A percentile compares a stretch with the other conserved stretches of the same genome.
These are phyloP conservation scores for Kobus ellipsiprymnus DNA, from an alignment of 2,113 vertebrate genomes.

Conservation along the genomic window DNA sequence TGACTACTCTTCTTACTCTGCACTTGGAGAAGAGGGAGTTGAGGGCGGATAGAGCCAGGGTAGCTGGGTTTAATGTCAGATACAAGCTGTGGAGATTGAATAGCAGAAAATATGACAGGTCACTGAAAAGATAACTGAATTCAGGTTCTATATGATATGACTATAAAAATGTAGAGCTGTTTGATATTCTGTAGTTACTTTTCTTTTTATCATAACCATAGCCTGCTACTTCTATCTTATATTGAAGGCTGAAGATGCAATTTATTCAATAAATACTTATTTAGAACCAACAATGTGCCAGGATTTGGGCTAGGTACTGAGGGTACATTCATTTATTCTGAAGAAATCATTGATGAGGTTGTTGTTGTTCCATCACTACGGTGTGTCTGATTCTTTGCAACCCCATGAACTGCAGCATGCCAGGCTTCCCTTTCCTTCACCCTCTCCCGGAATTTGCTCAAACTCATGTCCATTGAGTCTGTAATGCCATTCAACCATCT, in stretches of 20 bases:
- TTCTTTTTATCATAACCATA: not conserved
- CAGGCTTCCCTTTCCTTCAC: not conserved
- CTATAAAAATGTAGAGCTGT: not conserved
- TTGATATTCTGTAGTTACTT: not conserved
- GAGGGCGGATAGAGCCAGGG: too few relatives aligned
- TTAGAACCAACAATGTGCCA: not conserved
- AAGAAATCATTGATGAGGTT: not conserved
- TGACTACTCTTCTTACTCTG: not conserved
- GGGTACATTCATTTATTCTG: not conserved
- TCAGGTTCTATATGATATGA: not conserved
- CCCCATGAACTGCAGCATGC: not conserved
- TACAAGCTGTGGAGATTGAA: not conserved
- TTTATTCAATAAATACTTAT: constrained; percentile 7
- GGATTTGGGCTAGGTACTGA: not conserved
- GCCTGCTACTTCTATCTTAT: not conserved
- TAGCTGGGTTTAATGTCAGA: not conserved
- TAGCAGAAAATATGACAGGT: not conserved
- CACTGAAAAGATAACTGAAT: not conserved
- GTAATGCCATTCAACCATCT: not conserved
- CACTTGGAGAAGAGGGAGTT: not conserved
- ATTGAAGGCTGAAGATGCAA: not conserved
- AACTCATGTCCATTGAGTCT: not conserved
- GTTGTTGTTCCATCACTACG: not conserved
- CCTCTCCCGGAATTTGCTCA: not conserved
- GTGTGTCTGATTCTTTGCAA: not conserved